Evolutionary conservation across 2,797 vertebrate species (phyloP), one percentile per base, ranked within the genome.

Genomic region (Poliocrania exsul): DNA sequence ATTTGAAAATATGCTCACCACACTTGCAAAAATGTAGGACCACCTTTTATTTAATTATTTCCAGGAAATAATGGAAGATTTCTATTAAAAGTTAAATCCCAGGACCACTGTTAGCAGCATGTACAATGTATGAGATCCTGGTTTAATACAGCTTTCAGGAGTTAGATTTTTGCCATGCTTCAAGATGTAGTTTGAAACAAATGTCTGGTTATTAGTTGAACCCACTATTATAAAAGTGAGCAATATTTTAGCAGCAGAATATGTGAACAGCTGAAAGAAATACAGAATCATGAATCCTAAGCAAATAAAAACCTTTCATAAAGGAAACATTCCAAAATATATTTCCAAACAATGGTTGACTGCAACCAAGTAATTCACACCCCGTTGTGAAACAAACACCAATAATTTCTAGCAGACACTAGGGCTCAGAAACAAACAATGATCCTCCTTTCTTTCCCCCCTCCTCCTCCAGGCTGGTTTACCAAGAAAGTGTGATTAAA

Each of bases 271-370:
- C 95, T 95, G 94, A 93, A 96, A 95, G 84, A 92, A 95, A 95
- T 86, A 90, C 69, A 67, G 58, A 88, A 61, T 86, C 78, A 75
- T 60, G 79, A 88, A 57, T 78, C 44, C 79, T 75, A 89, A 77
- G 70, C 56, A 94, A 96, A 95, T 94, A 91, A 93, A 96, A 96
- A 75, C 10, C 81, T 94, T 94, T 88, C 88, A 93, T 82, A 96
- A 92, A 90, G 73, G 79, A 94, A 88, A 73, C 82, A 88, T 94
- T 96, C 95, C 94, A 93, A 96, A 94, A 94, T 83, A 80, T 67
- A 93, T 92, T 96, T 93, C 94, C 71, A 95, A 96, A 96, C 94
- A 96, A 97, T 93, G 93, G 82, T 83, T 92, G 94, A 96, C 85
- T 92, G 88, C 92, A 90, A 95, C 93, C 92, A 96, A 96, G 82